phyloP scores from a whole-genome alignment of 1,140 invertebrate species.

The Zaprionus camerounensis region DNA sequence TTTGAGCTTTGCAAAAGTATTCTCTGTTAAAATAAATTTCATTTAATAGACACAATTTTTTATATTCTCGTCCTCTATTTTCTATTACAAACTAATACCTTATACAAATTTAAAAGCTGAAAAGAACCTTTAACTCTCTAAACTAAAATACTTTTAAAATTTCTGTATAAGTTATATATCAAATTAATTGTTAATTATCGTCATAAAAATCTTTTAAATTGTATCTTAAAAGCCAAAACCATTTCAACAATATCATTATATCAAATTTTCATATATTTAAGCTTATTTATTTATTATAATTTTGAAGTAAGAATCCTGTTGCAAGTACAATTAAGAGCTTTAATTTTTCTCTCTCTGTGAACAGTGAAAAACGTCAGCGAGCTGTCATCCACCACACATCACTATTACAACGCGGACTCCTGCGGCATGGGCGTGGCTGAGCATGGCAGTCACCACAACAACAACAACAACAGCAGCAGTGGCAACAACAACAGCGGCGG shows the following conservation, averaged over 20 bases:
- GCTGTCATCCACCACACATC: constrained; percentile 83
- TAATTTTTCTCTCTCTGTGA: neutral
- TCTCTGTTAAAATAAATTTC: no score
- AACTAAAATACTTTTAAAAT: no score
- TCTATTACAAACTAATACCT: no score
- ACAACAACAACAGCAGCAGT: constrained; percentile 45
- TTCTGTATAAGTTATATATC: no score
- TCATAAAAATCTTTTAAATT: no score
- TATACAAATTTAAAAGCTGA: no score
- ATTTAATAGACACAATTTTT: no score
- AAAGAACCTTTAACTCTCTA: no score
- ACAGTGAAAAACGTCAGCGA: constrained; percentile 83
- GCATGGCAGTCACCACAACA: constrained; percentile 57
- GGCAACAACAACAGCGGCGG: constrained; percentile 50
- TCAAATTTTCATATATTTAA: neutral
- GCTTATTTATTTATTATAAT: neutral
- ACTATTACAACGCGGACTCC: constrained; percentile 83
- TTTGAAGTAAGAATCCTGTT: neutral
- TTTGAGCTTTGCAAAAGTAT: no score
- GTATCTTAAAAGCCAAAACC: no score
- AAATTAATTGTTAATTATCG: no score
- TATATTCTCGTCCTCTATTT: no score
- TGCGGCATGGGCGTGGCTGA: constrained; percentile 72
- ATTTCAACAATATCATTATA: neutral
- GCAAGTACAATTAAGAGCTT: neutral